These are phyloP conservation scores for Apotomis turbidana DNA, from an alignment of 2,888 invertebrate species.

Conservation along the genomic window DNA sequence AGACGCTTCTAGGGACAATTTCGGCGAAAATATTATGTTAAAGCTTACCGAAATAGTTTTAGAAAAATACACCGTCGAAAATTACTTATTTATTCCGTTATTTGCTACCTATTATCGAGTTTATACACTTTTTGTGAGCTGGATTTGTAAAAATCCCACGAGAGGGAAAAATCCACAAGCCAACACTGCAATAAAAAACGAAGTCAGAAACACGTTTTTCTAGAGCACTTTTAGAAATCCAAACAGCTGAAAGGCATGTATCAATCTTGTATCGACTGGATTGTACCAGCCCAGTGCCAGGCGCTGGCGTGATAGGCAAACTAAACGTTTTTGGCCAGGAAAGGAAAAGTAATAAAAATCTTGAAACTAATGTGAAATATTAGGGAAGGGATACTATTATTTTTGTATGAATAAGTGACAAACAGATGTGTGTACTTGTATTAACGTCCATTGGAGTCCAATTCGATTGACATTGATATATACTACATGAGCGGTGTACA, in stretches of 20 bases:
- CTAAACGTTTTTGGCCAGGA: neutral
- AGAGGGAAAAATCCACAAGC: no score
- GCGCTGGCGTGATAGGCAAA: conserved; percentile 39
- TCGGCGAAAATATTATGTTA: no score
- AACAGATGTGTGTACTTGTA: no score
- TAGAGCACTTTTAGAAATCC: neutral
- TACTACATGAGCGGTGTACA: no score
- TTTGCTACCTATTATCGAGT: no score
- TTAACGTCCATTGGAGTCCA: no score
- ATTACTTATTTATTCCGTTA: no score
- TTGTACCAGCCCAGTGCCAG: conserved; percentile 59
- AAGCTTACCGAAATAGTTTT: no score
- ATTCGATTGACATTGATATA: no score
- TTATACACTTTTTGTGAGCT: neutral
- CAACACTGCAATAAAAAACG: neutral
- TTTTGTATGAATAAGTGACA: no score
- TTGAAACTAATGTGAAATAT: neutral
- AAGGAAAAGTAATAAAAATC: neutral
- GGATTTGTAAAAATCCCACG: neutral
- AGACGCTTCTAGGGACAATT: neutral
- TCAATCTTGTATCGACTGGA: conserved; percentile 10
- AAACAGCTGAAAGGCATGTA: neutral
- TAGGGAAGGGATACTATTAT: neutral
- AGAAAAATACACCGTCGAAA: no score
- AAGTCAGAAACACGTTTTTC: neutral